A percentile compares a stretch with the other conserved stretches of the same genome.
phyloP scores from a whole-genome alignment of 1,140 invertebrate genomes.

The Achatina immaculata region DNA sequence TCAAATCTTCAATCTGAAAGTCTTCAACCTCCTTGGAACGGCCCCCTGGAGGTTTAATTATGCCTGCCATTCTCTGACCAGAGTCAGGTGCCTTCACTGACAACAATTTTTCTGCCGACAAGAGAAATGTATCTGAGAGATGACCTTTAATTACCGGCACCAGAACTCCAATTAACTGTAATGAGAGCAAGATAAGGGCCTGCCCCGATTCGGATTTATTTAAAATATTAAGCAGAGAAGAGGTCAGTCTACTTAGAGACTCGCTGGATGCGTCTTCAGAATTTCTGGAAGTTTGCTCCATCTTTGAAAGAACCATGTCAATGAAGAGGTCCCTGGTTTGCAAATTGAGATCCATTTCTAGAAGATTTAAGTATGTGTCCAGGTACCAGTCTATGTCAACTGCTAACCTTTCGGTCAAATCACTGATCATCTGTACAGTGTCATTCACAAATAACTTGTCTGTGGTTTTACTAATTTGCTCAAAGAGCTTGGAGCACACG shows the following conservation, averaged over 20 bases:
- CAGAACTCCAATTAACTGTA: conserved; percentile 13
- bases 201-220: not conserved
- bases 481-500: conserved; percentile 56
- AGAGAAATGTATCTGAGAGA: conserved; percentile 3
- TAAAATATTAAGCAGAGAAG: not conserved
- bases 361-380: not conserved
- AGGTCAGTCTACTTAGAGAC: not conserved
- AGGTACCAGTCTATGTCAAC: conserved; percentile 25
- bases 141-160: not conserved
- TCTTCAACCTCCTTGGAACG: not conserved
- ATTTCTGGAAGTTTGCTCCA: not conserved
- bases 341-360: not conserved
- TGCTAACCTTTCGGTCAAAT: conserved; percentile 29
- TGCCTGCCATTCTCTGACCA: not conserved
- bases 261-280: not conserved
- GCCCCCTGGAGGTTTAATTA: not conserved
- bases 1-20: not conserved
- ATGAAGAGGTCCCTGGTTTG: not conserved
- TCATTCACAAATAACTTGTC: conserved; percentile 24
- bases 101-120: conserved; percentile 6
- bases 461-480: conserved; percentile 46
- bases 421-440: conserved; percentile 25
- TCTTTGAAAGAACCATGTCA: conserved; percentile 3
- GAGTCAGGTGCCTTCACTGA: not conserved
- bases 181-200: not conserved